These are phyloP conservation scores for Bruchidius siliquastri DNA, from an alignment of 2,888 invertebrate genomes.

Conservation along the genomic window DNA sequence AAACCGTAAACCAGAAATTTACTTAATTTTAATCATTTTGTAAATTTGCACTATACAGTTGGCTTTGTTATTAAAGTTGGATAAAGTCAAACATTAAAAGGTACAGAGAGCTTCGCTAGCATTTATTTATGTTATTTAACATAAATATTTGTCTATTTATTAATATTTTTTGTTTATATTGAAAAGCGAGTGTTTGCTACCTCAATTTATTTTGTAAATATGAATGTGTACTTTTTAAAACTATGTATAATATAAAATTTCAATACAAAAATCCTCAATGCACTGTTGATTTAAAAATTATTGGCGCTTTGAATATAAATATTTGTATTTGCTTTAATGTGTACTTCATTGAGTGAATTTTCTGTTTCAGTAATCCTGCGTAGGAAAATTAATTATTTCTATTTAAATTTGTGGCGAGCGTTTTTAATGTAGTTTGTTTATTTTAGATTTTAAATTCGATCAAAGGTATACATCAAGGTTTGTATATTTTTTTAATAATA, in stretches of 20 bases:
- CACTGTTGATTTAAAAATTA: background rate
- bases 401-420: background rate
- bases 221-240: background rate
- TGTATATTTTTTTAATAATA: no score
- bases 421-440: background rate
- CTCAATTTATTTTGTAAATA: background rate
- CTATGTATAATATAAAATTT: background rate
- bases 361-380: background rate
- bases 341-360: background rate
- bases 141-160: background rate
- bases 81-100: background rate
- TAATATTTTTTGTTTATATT: background rate
- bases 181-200: background rate
- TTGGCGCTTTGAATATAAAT: background rate
- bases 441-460: background rate
- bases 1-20: conserved; percentile 26
- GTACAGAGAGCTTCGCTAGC: background rate
- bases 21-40: conserved; percentile 36
- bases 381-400: background rate
- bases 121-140: background rate
- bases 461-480: no score
- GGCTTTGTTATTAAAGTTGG: background rate
- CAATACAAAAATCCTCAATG: background rate
- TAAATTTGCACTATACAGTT: conserved; percentile 35
- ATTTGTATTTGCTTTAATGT: background rate